Conservation (phyloP, 2,797 vertebrate genomes). For the Cuniculus paca region DNA sequence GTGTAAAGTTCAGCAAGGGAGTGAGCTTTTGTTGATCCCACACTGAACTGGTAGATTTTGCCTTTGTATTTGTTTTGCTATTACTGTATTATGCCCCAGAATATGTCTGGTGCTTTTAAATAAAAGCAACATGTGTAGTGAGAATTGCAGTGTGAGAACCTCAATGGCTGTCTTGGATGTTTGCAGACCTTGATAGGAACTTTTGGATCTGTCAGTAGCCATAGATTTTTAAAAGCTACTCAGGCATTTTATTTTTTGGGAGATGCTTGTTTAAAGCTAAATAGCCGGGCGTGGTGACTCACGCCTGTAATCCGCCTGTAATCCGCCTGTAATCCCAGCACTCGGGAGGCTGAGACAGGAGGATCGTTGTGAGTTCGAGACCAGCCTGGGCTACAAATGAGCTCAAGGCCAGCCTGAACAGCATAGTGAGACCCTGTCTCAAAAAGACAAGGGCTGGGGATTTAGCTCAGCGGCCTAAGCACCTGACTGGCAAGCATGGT, state of each 20-base stretch:
- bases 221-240: neutral
- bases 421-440: no score
- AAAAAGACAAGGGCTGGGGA: no score
- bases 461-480: no score
- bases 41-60: neutral
- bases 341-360: no score
- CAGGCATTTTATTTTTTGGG: neutral
- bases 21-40: neutral
- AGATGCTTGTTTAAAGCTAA: constrained; percentile 2
- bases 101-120: neutral
- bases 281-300: no score
- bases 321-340: no score
- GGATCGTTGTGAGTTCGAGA: no score
- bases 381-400: no score
- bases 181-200: constrained; percentile 9
- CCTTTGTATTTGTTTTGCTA: neutral
- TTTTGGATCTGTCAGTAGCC: neutral
- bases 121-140: neutral
- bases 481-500: no score
- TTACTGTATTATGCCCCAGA: neutral
- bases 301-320: no score
- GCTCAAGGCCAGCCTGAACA: no score
- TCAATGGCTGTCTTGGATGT: neutral
- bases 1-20: neutral
- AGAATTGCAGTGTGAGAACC: neutral